Evolutionary conservation across 1,140 invertebrate species (phyloP), one percentile per base, ranked within the genome.

Genomic region (Leptinotarsa texana): DNA sequence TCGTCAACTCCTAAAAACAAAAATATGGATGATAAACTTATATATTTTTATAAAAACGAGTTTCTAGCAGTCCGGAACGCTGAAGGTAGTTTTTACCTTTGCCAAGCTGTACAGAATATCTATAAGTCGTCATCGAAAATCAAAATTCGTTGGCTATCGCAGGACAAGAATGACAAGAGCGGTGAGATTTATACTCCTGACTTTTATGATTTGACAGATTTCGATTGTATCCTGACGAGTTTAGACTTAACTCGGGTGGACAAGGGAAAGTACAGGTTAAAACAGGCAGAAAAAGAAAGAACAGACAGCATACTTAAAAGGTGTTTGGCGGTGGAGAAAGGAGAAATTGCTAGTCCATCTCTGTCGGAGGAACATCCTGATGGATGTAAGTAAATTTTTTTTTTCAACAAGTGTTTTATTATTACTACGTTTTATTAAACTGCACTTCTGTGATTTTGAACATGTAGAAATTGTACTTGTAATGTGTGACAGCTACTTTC

Each of bases 201-300:
- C 86, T 97, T 96, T 88, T 94, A 95, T 85, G 96, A 97, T 84
- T 86, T 88, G 62, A 96, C 94, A 95, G 94, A 96, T 87, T 94
- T 94, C 88, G 93, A 96, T 86, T 95, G 93, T 87, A 93, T 96
- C 85, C 86, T 97, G 78, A 96, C 95, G 6, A 96, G 94, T 81
- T 86, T 97, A 63, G 92, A 92, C 78, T 87, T 97, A 83, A 89
- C 91, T 21, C 91, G 91, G 82, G 87, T 93, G 27, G 91, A 92
- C 69, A 93, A 91, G 85, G 89, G 92, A 84, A 85, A 91, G 80
- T 94, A 90, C 83, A 86, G 89, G 79, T 86, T 97, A 70, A 91
- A 91, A 4, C 87, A 90, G 57, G 88, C 89, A 47, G 95, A 97
- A 86, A 86, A 91, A 71, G 88, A 90, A 63, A 89, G 95, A 75